phyloP scores from a whole-genome alignment of 1,140 invertebrate genomes.

The Lordiphosa mommai region DNA sequence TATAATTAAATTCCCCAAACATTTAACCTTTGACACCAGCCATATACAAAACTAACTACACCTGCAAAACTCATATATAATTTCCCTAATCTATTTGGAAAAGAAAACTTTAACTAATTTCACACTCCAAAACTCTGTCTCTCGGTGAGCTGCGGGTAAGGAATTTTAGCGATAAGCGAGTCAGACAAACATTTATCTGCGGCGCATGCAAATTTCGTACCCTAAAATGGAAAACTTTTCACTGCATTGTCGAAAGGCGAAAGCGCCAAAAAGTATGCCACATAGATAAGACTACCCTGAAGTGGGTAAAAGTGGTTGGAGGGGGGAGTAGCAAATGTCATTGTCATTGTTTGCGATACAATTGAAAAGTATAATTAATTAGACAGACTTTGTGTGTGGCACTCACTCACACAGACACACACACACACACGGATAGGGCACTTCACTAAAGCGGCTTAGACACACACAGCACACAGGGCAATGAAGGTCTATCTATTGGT shows the following conservation, averaged over 20 bases:
- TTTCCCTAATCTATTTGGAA: slow-evolving; percentile 17
- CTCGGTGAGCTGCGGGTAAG: background rate
- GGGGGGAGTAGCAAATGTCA: slow-evolving; percentile 49
- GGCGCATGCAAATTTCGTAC: slow-evolving; percentile 49
- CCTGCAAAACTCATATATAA: slow-evolving; percentile 10
- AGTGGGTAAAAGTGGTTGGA: slow-evolving; percentile 23
- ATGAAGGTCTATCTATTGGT: background rate
- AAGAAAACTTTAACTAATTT: slow-evolving; percentile 25
- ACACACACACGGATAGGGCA: background rate
- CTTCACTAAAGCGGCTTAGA: slow-evolving; percentile 60
- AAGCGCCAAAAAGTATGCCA: slow-evolving; percentile 51
- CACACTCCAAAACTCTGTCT: slow-evolving; percentile 5
- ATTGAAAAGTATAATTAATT: slow-evolving; percentile 78
- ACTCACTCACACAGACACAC: slow-evolving; percentile 14
- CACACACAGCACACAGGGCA: slow-evolving; percentile 27
- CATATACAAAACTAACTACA: background rate
- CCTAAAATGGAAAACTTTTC: slow-evolving; percentile 37
- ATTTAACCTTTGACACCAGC: too few relatives aligned
- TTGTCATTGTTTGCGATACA: slow-evolving; percentile 73
- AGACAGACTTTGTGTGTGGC: slow-evolving; percentile 43
- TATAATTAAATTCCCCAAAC: background rate
- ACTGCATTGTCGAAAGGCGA: slow-evolving; percentile 44
- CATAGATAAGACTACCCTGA: slow-evolving; percentile 50
- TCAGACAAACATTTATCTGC: slow-evolving; percentile 50
- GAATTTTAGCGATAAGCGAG: slow-evolving; percentile 40